A percentile compares a stretch with the other conserved stretches of the same genome.
Conservation (phyloP, 2,888 invertebrate genomes). For the Trachelus stipa region DNA sequence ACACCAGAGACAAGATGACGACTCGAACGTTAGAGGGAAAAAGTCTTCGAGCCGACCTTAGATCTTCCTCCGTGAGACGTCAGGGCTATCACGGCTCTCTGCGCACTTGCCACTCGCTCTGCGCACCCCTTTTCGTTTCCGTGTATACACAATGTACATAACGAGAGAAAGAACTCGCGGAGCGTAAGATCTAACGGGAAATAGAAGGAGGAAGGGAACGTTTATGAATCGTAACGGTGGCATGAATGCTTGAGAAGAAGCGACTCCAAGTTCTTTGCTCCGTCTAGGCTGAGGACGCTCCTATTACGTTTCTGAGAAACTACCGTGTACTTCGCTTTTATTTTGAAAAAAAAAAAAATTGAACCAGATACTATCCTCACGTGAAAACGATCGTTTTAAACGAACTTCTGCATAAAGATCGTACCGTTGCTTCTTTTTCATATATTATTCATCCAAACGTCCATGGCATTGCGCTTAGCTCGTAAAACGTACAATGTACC, state of each 20-base stretch:
- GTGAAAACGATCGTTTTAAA: neutral
- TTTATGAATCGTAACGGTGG: constrained; percentile 58
- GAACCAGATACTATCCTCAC: neutral
- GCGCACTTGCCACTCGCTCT: neutral
- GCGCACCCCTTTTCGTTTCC: neutral
- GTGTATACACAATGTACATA: neutral
- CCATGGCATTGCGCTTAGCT: neutral
- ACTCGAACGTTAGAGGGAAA: neutral
- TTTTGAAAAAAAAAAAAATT: constrained; percentile 11
- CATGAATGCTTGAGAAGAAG: constrained; percentile 53
- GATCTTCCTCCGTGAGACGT: neutral
- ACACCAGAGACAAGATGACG: neutral
- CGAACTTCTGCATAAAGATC: neutral
- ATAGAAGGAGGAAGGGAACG: constrained; percentile 27
- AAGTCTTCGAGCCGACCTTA: neutral
- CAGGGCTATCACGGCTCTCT: neutral
- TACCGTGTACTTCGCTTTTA: neutral
- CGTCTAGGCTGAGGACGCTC: neutral
- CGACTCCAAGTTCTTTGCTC: constrained; percentile 18
- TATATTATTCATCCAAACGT: neutral
- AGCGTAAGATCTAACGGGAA: neutral
- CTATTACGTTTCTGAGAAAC: constrained; percentile 17
- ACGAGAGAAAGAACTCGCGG: neutral
- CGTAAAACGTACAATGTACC: neutral
- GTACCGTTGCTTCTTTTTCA: neutral